Evolutionary conservation across 1,140 invertebrate genomes (phyloP), one percentile per base, ranked within the genome.

Genomic region (Aethina tumida): DNA sequence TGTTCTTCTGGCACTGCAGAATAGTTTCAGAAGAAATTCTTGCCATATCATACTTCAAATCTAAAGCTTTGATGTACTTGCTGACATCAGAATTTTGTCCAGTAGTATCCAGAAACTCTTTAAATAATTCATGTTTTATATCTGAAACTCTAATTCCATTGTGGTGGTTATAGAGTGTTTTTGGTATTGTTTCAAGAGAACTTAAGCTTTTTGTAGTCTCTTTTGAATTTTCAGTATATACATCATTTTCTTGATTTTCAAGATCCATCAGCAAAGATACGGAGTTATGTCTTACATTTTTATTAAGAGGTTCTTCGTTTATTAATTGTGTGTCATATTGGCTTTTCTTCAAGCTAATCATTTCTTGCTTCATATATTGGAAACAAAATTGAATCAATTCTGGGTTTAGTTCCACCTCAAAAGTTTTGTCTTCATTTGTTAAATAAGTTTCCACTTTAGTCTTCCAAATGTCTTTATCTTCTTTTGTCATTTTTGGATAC

Each of bases 211-310:
- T 4, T n/a, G n/a, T 33, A 24, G 27, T 33, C 17, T 25, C 34
- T 31, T 33, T 33, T 24, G 20, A 26, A 7, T 31, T 25, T 12
- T 17, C 22, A 26, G 12, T 31, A 13, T 5, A 39, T 17, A 29
- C 6, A 12, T 38, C 26, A 27, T 7, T n/a, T 31, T 31, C 9
- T 16, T 10, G 10, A 31, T 4, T 4, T 3, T 4, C 4, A 31
- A 31, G 18, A 9, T 16, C 7, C 18, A 14, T 7, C 14, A 13
- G 29, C 9, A 15, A 4, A 15, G n/a, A n/a, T 31, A 9, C 10
- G 29, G 10, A 31, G 5, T 52, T 52, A 33, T 62, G 57, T n/a
- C 39, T 14, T 5, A 63, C 45, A 27, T 62, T 21, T 34, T 24
- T 24, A 7, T 24, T n/a, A n/a, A 24, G 6, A 24, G 6, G n/a